Evolutionary conservation across 2,888 invertebrate genomes (phyloP).

Genomic region (Plagodis dolabraria): DNA sequence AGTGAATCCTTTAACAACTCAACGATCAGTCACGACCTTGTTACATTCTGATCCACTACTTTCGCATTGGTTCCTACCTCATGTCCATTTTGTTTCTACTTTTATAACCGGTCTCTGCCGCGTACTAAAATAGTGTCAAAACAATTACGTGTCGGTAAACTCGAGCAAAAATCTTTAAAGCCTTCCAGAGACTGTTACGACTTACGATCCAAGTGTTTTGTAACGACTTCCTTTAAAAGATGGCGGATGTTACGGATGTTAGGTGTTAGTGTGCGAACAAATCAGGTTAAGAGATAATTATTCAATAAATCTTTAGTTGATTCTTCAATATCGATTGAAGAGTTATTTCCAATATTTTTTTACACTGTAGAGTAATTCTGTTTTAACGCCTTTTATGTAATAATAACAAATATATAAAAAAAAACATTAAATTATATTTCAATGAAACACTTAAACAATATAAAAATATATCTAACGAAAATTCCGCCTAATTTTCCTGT

Average conservation of each 20-base stretch:
- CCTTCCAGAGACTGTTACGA: slow-evolving; percentile 5
- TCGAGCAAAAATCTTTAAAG: slow-evolving; percentile 9
- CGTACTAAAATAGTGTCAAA: slow-evolving; percentile 12
- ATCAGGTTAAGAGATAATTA: too few relatives aligned
- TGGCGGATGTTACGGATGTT: background rate
- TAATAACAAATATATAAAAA: too few relatives aligned
- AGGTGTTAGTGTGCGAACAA: too few relatives aligned
- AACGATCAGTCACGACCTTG: background rate
- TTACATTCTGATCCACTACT: background rate
- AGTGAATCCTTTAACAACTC: background rate
- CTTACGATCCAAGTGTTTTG: background rate
- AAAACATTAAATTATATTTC: too few relatives aligned
- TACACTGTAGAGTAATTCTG: too few relatives aligned
- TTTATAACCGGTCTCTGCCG: slow-evolving; percentile 3
- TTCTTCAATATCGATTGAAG: too few relatives aligned
- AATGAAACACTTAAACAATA: too few relatives aligned
- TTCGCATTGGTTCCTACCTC: background rate
- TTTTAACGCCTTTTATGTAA: too few relatives aligned
- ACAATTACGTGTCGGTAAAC: slow-evolving; percentile 3
- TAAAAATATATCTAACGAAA: too few relatives aligned
- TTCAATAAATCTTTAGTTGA: too few relatives aligned
- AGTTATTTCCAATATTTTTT: too few relatives aligned
- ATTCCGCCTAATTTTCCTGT: too few relatives aligned
- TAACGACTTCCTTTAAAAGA: slow-evolving; percentile 2
- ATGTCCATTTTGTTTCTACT: background rate